Base-by-base conservation (phyloP, 1,140 invertebrate species). In the Glomeris maerens region DNA sequence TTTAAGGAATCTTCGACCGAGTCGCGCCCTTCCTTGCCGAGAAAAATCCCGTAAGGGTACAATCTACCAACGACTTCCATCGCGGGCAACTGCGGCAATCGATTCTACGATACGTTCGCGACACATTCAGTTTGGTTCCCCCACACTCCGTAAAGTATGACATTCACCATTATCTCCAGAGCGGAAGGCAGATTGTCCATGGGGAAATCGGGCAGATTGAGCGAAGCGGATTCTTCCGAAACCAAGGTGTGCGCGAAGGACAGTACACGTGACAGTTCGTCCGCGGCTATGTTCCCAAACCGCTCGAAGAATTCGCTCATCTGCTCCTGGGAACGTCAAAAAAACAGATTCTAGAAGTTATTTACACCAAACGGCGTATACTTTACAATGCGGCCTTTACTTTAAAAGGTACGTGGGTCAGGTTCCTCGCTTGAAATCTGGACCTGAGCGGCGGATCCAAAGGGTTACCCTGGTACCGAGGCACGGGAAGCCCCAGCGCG, bases 391-490 rank as follows among this genome's bases (percentile, higher is more conserved):
- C 13, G 0, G 23, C 2, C 1, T 46, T 57, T 45, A 53, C 62
- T 29, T 57, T 69, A 56, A 70, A 73, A 27, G 66, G 60, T 27
- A 66, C 55, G 1, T 62, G 54, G 38, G 78, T 67, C 25, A 97
- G 75, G 66, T 92, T 81, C 63, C 87, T 74, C 0, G 85, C 89
- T 68, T 98, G 94, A 69, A 98, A 98, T 47, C 94, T 71, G 0
- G 92, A 95, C 52, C 94, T 72, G 7, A 98, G 69, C 0, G 94
- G 94, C 13, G 93, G 93, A 76, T 98, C 94, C 10, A 98, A 67
- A 0, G 91, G 85, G 64, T 96, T 91, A 1, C 94, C 94, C 52
- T 78, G 76, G 66, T 89, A 91, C 47, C 67, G 74, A n/a, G 90
- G 86, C 10, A 88, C 80, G 4, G 90, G 89, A 45, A 94, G 63